Evolutionary conservation across 1,140 invertebrate species (phyloP), one percentile per base, ranked within the genome.

Genomic region (Drosophila virilis): DNA sequence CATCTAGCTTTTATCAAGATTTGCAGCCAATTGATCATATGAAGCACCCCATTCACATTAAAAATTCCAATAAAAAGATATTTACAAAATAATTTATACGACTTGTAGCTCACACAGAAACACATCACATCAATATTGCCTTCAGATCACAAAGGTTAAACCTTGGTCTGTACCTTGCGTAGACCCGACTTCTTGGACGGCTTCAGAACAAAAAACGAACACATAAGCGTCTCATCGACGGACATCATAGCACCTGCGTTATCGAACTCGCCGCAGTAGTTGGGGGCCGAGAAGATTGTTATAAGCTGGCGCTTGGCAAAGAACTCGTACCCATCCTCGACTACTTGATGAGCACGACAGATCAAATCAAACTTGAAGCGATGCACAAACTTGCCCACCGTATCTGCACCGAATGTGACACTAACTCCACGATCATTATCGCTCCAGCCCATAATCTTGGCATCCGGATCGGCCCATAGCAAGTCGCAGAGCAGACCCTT

Each of bases 161-260:
- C 6, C 7, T 61, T 51, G 10, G 8, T 1, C 15, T 62, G 45
- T 9, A 78, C 61, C 10, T 78, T 78, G 3, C 73, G 66, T 2
- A 75, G 8, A 8, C 99, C 65, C 6, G 38, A 98, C 94, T 99
- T 99, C 93, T 99, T 98, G 42, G 98, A 98, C 1, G 77, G 74
- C n/a, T 70, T 79, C 2, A 79, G 60, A 1, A 79, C 74, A 33
- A 94, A 94, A 85, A 94, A 99, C 76, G 98, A 99, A 94, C 98
- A 99, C 98, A 99, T 99, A 1, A 99, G 94, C 40, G 97, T 98
- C 90, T 99, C 98, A 92, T 99, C 98, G 6, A 99, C 98, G 78
- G 97, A 98, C 98, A 99, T 99, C 98, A 99, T 99, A 60, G 97
- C 98, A 73, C 93, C 94, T 42, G 98, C 98, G 93, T 99, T 99